These are phyloP conservation scores for Leucoraja ocellata DNA, from an alignment of 2,797 vertebrate species.

Conservation along the genomic window DNA sequence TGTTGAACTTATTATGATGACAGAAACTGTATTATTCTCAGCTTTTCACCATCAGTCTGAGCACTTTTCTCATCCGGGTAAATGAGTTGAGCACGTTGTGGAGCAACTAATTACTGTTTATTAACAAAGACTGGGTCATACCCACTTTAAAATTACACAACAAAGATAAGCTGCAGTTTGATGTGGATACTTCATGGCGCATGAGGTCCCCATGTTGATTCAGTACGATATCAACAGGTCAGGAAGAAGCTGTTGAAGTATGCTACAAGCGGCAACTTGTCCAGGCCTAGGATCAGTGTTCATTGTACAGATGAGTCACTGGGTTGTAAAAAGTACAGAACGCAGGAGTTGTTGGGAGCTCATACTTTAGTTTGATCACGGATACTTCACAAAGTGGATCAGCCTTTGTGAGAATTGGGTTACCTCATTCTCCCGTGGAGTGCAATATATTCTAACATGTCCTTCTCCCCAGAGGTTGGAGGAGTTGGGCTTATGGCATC, in stretches of 20 bases:
- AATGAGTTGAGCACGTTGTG: neutral
- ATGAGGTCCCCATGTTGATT: neutral
- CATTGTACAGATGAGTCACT: neutral
- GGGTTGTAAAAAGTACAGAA: neutral
- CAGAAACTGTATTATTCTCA: neutral
- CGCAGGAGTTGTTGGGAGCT: neutral
- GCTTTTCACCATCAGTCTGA: neutral
- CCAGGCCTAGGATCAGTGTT: neutral
- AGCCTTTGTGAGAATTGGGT: neutral
- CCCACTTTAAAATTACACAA: neutral
- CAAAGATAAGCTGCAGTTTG: neutral
- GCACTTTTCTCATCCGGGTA: neutral
- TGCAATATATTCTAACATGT: neutral
- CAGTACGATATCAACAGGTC: neutral
- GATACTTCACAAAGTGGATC: too few species aligned
- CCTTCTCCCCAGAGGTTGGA: neutral
- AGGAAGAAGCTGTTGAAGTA: too few species aligned
- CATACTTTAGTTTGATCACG: too few species aligned
- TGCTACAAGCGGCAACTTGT: too few species aligned
- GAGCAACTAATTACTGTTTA: neutral
- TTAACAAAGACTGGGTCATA: neutral
- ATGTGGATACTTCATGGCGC: neutral
- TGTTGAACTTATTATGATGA: too few species aligned
- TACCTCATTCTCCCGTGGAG: neutral
- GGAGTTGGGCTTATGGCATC: neutral